phyloP scores from a whole-genome alignment of 2,888 invertebrate genomes.

The Drosophila kambysellisi region DNA sequence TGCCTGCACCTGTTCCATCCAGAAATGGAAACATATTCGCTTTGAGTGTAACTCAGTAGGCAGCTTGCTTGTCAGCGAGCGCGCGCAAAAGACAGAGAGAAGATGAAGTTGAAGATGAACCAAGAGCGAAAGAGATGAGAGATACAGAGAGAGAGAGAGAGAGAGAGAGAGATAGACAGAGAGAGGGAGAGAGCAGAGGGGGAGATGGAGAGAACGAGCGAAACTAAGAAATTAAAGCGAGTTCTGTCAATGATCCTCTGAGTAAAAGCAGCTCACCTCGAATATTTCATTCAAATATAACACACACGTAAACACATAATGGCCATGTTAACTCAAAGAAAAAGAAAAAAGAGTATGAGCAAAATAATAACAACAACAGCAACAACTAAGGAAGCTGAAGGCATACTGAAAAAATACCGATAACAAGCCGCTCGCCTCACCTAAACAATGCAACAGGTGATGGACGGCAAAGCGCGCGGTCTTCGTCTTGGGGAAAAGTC shows the following conservation, averaged over 20 bases:
- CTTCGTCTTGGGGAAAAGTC: constrained; percentile 67
- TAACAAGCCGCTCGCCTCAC: constrained; percentile 53
- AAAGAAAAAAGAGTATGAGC: constrained; percentile 23
- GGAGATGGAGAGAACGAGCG: constrained; percentile 8
- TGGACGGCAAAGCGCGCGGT: constrained; percentile 58
- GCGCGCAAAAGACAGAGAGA: constrained; percentile 11
- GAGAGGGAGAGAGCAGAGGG: background rate
- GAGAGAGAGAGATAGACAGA: background rate
- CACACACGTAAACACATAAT: constrained; percentile 42
- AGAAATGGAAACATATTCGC: constrained; percentile 35
- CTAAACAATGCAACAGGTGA: constrained; percentile 70
- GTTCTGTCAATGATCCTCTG: constrained; percentile 54
- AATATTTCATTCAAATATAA: constrained; percentile 52
- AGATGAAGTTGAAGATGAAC: background rate
- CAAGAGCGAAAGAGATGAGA: background rate
- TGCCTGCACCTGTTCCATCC: constrained; percentile 56
- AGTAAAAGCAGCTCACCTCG: constrained; percentile 44
- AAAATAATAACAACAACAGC: constrained; percentile 24
- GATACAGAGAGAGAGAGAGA: constrained; percentile 2
- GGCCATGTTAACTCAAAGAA: constrained; percentile 41
- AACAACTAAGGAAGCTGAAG: constrained; percentile 40
- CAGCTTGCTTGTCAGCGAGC: constrained; percentile 15
- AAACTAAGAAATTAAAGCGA: constrained; percentile 20
- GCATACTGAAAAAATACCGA: constrained; percentile 34
- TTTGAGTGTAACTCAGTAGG: constrained; percentile 50